Conservation (phyloP, 2,888 invertebrate species). For the Sisyra terminalis region DNA sequence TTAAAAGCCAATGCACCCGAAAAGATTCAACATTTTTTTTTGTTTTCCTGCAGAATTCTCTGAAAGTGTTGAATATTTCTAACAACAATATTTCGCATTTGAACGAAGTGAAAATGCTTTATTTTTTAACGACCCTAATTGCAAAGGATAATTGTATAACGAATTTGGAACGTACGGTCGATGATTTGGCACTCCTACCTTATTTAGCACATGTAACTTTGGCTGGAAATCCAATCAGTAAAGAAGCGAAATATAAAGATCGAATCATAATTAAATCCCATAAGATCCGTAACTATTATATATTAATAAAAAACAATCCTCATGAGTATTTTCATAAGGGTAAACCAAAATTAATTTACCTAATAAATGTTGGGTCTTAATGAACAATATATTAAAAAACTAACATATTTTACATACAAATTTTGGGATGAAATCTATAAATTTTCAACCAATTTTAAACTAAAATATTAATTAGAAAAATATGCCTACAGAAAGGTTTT, state of each 20-base stretch:
- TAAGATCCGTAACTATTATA: constrained; percentile 41
- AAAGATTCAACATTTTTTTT: constrained; percentile 3
- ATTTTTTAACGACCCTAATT: constrained; percentile 33
- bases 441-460: too few relatives aligned
- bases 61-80: constrained; percentile 43
- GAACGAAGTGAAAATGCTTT: constrained; percentile 32
- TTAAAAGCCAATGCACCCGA: neutral
- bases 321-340: too few relatives aligned
- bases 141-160: constrained; percentile 40
- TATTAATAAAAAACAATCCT: too few relatives aligned
- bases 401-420: too few relatives aligned
- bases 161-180: constrained; percentile 34
- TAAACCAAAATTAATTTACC: too few relatives aligned
- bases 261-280: constrained; percentile 44
- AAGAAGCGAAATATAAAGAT: constrained; percentile 46
- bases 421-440: too few relatives aligned
- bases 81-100: constrained; percentile 42
- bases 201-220: constrained; percentile 38
- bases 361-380: too few relatives aligned
- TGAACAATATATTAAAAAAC: too few relatives aligned
- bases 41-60: constrained; percentile 29
- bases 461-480: too few relatives aligned
- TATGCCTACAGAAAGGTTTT: too few relatives aligned
- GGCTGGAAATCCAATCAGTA: constrained; percentile 44
- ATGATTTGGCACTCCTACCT: constrained; percentile 35